Evolutionary conservation across 1,140 invertebrate genomes (phyloP).

Genomic region (Drosophila setifemur): DNA sequence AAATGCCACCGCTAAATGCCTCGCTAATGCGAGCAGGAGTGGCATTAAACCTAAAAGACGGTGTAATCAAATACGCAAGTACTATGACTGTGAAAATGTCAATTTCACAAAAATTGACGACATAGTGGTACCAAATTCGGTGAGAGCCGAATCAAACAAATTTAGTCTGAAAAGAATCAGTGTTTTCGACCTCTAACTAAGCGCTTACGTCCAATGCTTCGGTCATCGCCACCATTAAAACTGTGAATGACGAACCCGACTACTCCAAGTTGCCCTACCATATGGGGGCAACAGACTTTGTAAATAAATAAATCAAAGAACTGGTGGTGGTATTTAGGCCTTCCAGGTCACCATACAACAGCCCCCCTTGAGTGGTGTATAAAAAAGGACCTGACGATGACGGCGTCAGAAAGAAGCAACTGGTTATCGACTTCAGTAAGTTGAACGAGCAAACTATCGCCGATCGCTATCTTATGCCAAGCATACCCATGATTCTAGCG

Average conservation of each 20-base stretch:
- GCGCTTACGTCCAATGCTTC: too few species aligned
- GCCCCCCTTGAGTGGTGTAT: slow-evolving; percentile 43
- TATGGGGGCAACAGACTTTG: background rate
- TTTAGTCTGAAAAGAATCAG: too few species aligned
- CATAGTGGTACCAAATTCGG: slow-evolving; percentile 11
- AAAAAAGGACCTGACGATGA: slow-evolving; percentile 36
- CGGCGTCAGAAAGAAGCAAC: slow-evolving; percentile 53
- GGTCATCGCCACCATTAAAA: too few species aligned
- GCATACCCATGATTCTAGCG: slow-evolving; percentile 65
- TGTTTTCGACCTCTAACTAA: too few species aligned
- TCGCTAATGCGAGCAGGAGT: slow-evolving; percentile 1
- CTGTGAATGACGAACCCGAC: background rate
- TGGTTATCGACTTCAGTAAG: slow-evolving; percentile 78
- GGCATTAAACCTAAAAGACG: background rate
- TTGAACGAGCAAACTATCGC: slow-evolving; percentile 68
- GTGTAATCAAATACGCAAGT: background rate
- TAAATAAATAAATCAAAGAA: background rate
- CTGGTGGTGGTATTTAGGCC: background rate
- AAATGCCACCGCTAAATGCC: background rate
- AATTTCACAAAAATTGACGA: slow-evolving; percentile 18
- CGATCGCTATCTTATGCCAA: slow-evolving; percentile 83
- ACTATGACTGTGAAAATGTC: slow-evolving; percentile 1
- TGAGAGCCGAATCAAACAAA: too few species aligned
- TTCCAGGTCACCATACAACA: slow-evolving; percentile 39
- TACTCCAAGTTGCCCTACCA: background rate